Percentiles rank a stretch among this genome's conserved stretches.
Conservation (phyloP, 2,113 vertebrate genomes). For the Boleophthalmus pectinirostris region DNA sequence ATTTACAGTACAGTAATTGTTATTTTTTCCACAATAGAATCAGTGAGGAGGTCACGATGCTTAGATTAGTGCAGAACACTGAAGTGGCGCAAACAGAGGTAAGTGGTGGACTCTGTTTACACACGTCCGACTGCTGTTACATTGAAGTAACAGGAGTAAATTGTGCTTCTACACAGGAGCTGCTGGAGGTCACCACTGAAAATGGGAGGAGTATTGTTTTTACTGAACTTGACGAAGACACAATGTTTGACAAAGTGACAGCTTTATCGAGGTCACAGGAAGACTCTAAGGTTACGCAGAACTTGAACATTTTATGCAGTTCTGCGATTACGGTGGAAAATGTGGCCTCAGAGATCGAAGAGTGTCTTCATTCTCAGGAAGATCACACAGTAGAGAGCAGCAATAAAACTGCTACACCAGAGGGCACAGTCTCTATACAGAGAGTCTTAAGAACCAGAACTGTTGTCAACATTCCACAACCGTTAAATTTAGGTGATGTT, state of each 20-base stretch:
- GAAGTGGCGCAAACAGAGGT: conserved; percentile 28
- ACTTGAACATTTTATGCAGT: conserved; percentile 4
- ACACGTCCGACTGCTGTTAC: background rate
- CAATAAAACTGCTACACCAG: background rate
- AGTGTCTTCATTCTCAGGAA: conserved; percentile 6
- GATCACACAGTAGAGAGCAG: background rate
- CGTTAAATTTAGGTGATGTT: background rate
- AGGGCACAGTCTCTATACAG: background rate
- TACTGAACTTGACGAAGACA: background rate
- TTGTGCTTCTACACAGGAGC: conserved; percentile 17
- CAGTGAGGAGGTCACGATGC: background rate
- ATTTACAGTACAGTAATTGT: background rate
- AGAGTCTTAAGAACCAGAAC: conserved; percentile 22
- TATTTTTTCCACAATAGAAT: background rate
- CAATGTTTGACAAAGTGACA: background rate
- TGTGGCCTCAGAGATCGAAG: conserved; percentile 46
- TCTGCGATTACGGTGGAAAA: conserved; percentile 43
- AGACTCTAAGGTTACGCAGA: background rate
- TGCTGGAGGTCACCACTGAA: conserved; percentile 13
- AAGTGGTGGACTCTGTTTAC: background rate
- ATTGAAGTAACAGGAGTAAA: background rate
- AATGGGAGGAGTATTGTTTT: background rate
- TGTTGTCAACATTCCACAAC: background rate
- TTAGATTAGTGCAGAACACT: conserved; percentile 27
- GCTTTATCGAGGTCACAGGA: conserved; percentile 7